phyloP scores from a whole-genome alignment of 1,140 invertebrate genomes.

The Pogonomyrmex californicus region DNA sequence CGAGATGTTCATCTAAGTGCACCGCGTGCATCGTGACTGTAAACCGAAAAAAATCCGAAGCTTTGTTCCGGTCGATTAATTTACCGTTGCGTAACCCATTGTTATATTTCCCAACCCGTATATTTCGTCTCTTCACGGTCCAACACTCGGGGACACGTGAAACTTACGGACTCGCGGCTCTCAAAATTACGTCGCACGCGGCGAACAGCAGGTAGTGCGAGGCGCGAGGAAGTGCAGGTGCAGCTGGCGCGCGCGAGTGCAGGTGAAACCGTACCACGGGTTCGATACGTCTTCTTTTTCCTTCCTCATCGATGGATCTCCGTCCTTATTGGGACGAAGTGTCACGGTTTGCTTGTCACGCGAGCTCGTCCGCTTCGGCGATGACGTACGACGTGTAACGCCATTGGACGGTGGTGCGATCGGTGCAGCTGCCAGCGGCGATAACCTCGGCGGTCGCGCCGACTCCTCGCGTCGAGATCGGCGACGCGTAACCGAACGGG shows the following conservation, averaged over 20 bases:
- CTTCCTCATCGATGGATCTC: background rate
- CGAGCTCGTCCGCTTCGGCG: background rate
- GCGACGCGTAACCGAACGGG: background rate
- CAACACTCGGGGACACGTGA: background rate
- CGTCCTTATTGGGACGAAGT: background rate
- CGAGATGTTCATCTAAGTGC: background rate
- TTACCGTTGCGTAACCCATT: background rate
- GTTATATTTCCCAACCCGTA: background rate
- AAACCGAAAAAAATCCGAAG: background rate
- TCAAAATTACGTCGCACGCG: background rate
- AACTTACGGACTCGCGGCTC: background rate
- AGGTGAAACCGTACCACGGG: background rate
- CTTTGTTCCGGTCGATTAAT: background rate
- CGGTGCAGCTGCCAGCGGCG: background rate
- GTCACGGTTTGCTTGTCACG: background rate
- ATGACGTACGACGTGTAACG: background rate
- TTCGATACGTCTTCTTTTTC: background rate
- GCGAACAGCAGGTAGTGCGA: background rate
- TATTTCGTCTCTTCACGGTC: background rate
- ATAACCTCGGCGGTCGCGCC: constrained; percentile 25
- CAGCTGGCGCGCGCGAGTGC: background rate
- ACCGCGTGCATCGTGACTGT: background rate
- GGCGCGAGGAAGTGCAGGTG: background rate
- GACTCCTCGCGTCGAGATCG: background rate
- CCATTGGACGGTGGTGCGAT: background rate